Conservation (phyloP, 2,797 vertebrate genomes). For the Rhodeus uyekii region DNA sequence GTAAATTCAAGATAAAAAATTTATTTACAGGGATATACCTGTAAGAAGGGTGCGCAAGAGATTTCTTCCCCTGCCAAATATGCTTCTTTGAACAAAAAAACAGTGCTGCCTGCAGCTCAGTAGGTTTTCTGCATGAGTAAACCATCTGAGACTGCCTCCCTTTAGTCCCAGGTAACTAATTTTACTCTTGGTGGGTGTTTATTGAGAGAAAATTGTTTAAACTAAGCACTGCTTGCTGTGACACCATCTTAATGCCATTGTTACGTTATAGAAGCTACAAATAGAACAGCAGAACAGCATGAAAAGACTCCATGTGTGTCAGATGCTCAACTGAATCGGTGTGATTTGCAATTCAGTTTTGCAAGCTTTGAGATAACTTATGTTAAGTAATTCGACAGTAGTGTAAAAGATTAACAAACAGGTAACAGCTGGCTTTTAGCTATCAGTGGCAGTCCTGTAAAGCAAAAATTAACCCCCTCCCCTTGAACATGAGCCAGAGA, state of each 20-base stretch:
- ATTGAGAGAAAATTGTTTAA: conserved; percentile 21
- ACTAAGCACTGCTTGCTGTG: conserved; percentile 14
- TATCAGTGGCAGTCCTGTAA: conserved; percentile 6
- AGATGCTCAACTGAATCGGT: background rate
- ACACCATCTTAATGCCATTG: conserved; percentile 18
- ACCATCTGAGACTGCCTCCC: conserved; percentile 3
- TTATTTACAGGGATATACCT: background rate
- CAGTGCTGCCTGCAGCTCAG: conserved; percentile 8
- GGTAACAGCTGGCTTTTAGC: conserved; percentile 32
- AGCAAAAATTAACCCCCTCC: conserved; percentile 39
- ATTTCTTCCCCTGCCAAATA: background rate
- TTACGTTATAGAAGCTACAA: background rate
- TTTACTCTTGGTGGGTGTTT: conserved; percentile 15
- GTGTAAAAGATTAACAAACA: conserved; percentile 31
- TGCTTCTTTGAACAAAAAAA: conserved; percentile 7
- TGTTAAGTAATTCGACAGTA: background rate
- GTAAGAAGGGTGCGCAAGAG: background rate
- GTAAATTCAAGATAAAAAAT: background rate
- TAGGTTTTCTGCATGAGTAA: conserved; percentile 14
- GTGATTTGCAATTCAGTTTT: conserved; percentile 18
- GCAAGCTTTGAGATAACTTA: conserved; percentile 16
- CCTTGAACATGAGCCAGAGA: conserved; percentile 25
- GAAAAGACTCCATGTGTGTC: background rate
- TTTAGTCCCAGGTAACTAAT: conserved; percentile 8
- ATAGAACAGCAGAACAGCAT: conserved; percentile 2